Percentiles rank a stretch among this genome's conserved stretches.
phyloP scores from a whole-genome alignment of 2,113 vertebrate genomes.

The Plectropomus leopardus region DNA sequence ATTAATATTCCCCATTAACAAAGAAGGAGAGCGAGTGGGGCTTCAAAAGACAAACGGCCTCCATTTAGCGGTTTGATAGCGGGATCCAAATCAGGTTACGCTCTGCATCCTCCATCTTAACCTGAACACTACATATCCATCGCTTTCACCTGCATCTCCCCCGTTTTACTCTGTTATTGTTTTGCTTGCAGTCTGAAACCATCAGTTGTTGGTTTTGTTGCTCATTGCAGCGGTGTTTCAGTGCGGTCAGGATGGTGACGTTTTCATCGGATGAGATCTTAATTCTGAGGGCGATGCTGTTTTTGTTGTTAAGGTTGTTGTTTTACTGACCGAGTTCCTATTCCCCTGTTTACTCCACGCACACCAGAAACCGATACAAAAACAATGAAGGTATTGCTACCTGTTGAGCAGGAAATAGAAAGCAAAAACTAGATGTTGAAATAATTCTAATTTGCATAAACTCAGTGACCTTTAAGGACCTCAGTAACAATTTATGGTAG shows the following conservation, averaged over 20 bases:
- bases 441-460: too few relatives aligned
- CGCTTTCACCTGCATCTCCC: too few relatives aligned
- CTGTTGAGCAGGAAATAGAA: too few relatives aligned
- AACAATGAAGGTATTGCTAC: too few relatives aligned
- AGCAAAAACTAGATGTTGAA: too few relatives aligned
- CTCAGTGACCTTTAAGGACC: too few relatives aligned
- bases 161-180: not conserved
- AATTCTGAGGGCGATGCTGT: too few relatives aligned
- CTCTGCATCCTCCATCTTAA: not conserved
- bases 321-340: not conserved
- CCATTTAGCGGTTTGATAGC: slow-evolving; percentile 8
- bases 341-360: not conserved
- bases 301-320: not conserved
- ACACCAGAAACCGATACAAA: too few relatives aligned
- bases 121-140: not conserved
- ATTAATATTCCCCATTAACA: slow-evolving; percentile 73
- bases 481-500: too few relatives aligned
- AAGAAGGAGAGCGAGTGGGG: slow-evolving; percentile 34
- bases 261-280: too few relatives aligned
- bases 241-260: too few relatives aligned
- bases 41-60: slow-evolving; percentile 46
- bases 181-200: not conserved
- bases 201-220: not conserved
- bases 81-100: slow-evolving; percentile 24
- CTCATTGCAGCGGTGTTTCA: too few relatives aligned